phyloP scores from a whole-genome alignment of 2,113 vertebrate genomes.

The Lepus timidus region DNA sequence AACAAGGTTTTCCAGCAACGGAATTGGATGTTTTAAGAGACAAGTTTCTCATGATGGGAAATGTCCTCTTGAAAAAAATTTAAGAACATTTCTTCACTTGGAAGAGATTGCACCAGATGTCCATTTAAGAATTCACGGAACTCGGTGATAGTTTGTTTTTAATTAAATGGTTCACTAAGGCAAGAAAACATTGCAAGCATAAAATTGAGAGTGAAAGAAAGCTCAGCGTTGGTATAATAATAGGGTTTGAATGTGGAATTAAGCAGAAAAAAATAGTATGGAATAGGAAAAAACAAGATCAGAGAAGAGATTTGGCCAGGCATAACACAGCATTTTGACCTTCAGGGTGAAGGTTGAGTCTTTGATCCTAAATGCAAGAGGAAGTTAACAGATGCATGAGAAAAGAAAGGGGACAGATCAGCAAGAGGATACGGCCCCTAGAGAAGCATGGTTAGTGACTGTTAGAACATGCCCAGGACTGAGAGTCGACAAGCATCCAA shows the following conservation, averaged over 20 bases:
- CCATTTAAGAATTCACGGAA: not conserved
- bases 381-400: not conserved
- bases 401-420: not conserved
- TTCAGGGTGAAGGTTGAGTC: not conserved
- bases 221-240: not conserved
- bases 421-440: not conserved
- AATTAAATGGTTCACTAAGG: not conserved
- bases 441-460: not conserved
- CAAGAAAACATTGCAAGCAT: constrained; percentile 27
- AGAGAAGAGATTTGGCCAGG: not conserved
- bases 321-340: not conserved
- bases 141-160: constrained; percentile 17
- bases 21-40: not conserved
- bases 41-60: not conserved
- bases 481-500: not conserved
- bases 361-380: constrained; percentile 2
- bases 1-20: not conserved
- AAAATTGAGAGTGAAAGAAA: constrained; percentile 14
- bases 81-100: not conserved
- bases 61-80: not conserved
- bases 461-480: not conserved
- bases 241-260: not conserved
- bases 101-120: not conserved
- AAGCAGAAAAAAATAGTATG: not conserved
- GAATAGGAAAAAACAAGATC: not conserved